Percentiles rank a stretch among this genome's conserved stretches.
phyloP scores from a whole-genome alignment of 2,113 vertebrate genomes.

The Camelus dromedarius region DNA sequence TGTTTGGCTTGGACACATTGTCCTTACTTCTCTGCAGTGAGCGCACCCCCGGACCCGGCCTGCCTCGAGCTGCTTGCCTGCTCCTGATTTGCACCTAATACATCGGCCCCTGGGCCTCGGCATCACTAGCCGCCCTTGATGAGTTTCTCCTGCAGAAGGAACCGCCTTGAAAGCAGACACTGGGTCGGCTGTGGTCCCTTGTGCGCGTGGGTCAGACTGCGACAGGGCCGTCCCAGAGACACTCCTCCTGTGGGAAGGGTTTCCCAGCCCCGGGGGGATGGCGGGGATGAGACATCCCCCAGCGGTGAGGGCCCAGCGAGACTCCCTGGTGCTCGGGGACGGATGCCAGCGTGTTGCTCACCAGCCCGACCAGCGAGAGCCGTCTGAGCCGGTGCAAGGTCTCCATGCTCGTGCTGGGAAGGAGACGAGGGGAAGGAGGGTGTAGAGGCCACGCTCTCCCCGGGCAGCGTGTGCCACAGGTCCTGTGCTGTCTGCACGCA shows the following conservation, averaged over 20 bases:
- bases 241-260: neutral
- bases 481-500: too few relatives aligned
- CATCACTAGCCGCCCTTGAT: neutral
- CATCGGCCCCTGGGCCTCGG: fast-evolving
- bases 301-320: neutral
- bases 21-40: neutral
- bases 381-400: too few relatives aligned
- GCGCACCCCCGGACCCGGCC: neutral
- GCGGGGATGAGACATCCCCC: neutral
- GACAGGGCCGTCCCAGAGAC: neutral
- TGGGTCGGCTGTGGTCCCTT: neutral
- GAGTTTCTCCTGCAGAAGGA: neutral
- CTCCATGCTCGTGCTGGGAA: too few relatives aligned
- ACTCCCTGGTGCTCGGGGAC: too few relatives aligned
- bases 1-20: neutral
- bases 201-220: neutral
- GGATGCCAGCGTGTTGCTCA: too few relatives aligned
- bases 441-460: too few relatives aligned
- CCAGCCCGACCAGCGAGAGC: too few relatives aligned
- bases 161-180: neutral
- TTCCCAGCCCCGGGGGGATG: neutral
- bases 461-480: too few relatives aligned
- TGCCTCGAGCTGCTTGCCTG: neutral
- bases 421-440: too few relatives aligned
- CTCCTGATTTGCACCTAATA: neutral